Conservation (phyloP, 2,113 vertebrate species). For the Catharus bicknelli region DNA sequence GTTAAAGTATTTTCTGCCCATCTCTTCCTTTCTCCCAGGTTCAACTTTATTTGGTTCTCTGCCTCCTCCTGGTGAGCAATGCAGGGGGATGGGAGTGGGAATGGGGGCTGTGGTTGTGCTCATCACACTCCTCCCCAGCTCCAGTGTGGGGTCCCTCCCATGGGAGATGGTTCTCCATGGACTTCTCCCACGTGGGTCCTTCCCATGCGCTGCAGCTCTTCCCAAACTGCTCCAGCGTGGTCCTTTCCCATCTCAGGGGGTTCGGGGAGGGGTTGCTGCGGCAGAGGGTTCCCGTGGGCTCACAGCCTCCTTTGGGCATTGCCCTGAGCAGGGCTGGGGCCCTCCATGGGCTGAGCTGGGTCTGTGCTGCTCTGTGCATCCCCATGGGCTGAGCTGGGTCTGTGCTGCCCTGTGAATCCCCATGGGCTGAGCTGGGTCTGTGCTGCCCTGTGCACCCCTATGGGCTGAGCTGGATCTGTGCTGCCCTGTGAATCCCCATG, state of each 20-base stretch:
- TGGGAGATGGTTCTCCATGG: accelerated
- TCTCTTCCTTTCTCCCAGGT: background rate
- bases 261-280: background rate
- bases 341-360: background rate
- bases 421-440: background rate
- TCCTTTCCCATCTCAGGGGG: accelerated
- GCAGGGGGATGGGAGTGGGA: background rate
- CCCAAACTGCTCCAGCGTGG: accelerated
- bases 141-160: background rate
- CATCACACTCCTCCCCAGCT: background rate
- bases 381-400: too few species aligned
- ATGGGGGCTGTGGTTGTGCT: background rate
- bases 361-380: too few species aligned
- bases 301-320: background rate
- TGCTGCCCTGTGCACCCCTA: background rate
- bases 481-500: too few species aligned
- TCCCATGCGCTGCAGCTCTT: background rate
- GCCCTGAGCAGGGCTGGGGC: accelerated
- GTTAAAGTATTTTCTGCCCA: background rate
- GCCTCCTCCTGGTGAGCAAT: accelerated
- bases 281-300: accelerated
- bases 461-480: accelerated
- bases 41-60: accelerated
- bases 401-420: too few species aligned
- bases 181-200: background rate